Conservation (phyloP, 1,140 invertebrate species). For the Anastrepha ludens region DNA sequence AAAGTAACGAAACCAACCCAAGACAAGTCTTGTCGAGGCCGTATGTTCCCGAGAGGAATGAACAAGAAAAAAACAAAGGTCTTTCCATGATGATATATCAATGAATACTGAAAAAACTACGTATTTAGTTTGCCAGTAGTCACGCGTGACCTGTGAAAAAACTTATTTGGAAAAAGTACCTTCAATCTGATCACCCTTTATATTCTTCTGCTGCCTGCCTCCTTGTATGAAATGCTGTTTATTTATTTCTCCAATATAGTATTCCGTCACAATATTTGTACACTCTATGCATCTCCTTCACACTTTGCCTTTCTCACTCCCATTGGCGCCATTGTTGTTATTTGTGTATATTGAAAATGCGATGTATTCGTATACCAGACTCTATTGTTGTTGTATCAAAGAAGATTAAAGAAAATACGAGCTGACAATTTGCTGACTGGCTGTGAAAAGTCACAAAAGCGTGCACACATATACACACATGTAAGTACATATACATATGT, state of each 20-base stretch:
- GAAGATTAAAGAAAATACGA: slow-evolving; percentile 22
- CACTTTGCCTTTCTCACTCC: background rate
- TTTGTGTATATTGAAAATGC: background rate
- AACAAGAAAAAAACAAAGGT: too few species aligned
- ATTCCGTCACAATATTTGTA: background rate
- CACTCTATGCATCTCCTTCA: background rate
- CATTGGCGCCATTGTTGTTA: background rate
- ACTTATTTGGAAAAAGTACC: too few species aligned
- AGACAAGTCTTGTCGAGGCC: too few species aligned
- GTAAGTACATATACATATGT: too few species aligned
- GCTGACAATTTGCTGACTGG: slow-evolving; percentile 29
- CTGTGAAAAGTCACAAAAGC: slow-evolving; percentile 16
- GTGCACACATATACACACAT: background rate
- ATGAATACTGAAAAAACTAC: too few species aligned
- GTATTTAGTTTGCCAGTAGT: too few species aligned
- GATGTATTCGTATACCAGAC: background rate
- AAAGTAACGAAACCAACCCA: too few species aligned
- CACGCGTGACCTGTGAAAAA: too few species aligned
- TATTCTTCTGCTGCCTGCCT: too few species aligned
- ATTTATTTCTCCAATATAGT: background rate
- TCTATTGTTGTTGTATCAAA: slow-evolving; percentile 1
- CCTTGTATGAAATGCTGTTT: background rate
- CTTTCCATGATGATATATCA: too few species aligned
- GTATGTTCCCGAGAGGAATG: too few species aligned
- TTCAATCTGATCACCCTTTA: too few species aligned